phyloP scores from a whole-genome alignment of 1,140 invertebrate genomes.

The Mizuhopecten yessoensis region DNA sequence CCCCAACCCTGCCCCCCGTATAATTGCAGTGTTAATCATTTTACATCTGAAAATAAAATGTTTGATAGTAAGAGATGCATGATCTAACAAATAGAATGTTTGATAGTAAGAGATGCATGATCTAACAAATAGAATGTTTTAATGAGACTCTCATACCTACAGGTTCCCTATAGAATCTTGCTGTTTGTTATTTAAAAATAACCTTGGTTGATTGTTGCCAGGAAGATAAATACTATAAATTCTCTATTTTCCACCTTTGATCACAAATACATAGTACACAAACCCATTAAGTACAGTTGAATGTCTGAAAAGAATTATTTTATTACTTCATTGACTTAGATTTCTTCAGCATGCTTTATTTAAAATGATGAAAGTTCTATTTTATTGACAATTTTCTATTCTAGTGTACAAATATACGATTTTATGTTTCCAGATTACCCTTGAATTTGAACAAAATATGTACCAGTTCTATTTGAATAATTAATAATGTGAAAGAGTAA shows the following conservation, averaged over 20 bases:
- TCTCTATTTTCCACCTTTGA: too few relatives aligned
- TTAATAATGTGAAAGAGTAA: neutral
- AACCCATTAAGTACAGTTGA: too few relatives aligned
- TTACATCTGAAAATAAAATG: too few relatives aligned
- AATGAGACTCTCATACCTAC: too few relatives aligned
- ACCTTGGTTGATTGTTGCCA: neutral
- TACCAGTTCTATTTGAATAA: neutral
- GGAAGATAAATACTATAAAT: neutral
- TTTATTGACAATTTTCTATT: neutral
- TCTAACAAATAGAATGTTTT: neutral
- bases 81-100: neutral
- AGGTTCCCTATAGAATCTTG: neutral
- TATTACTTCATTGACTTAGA: neutral
- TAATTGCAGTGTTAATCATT: too few relatives aligned
- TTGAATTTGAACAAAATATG: neutral
- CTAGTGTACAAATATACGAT: neutral
- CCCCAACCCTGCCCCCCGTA: too few relatives aligned
- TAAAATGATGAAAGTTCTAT: neutral
- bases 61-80: neutral
- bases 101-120: neutral
- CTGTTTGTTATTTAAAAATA: neutral
- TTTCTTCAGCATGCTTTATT: neutral
- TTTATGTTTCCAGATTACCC: neutral
- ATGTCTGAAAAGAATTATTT: neutral
- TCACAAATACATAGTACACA: too few relatives aligned